Conservation (phyloP, 1,140 invertebrate species). For the Pachypsylla venusta region DNA sequence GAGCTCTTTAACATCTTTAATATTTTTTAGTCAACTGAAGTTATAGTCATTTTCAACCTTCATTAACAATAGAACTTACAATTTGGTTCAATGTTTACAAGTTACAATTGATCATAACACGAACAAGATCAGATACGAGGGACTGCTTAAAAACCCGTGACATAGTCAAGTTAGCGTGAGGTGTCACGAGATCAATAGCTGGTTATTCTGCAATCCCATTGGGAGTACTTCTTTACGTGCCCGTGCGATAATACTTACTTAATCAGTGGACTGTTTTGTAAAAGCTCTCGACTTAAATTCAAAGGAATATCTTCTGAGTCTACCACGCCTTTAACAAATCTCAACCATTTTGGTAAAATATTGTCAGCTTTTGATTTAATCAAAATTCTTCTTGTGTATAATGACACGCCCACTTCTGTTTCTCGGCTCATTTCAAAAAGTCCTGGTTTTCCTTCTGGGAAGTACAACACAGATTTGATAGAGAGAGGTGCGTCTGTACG, state of each 20-base stretch:
- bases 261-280: constrained; percentile 87
- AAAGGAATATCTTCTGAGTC: constrained; percentile 97
- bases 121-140: too few relatives aligned
- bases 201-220: too few relatives aligned
- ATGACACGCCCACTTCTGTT: constrained; percentile 58
- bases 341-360: constrained; percentile 83
- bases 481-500: constrained; percentile 74
- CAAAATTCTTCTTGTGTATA: constrained; percentile 78
- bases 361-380: constrained; percentile 84
- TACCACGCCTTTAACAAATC: constrained; percentile 91
- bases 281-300: constrained; percentile 85
- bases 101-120: too few relatives aligned
- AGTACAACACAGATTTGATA: constrained; percentile 79
- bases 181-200: too few relatives aligned
- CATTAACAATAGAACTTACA: too few relatives aligned
- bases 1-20: too few relatives aligned
- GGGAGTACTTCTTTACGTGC: too few relatives aligned
- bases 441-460: constrained; percentile 76
- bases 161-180: too few relatives aligned
- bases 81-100: too few relatives aligned
- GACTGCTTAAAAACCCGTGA: too few relatives aligned
- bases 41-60: too few relatives aligned
- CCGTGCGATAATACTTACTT: constrained; percentile 39
- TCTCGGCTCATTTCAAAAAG: constrained; percentile 64
- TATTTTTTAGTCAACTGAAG: too few relatives aligned